Base-by-base conservation (phyloP, 35 echinoderm and acorn worm species). In the Antedon bifida region DNA sequence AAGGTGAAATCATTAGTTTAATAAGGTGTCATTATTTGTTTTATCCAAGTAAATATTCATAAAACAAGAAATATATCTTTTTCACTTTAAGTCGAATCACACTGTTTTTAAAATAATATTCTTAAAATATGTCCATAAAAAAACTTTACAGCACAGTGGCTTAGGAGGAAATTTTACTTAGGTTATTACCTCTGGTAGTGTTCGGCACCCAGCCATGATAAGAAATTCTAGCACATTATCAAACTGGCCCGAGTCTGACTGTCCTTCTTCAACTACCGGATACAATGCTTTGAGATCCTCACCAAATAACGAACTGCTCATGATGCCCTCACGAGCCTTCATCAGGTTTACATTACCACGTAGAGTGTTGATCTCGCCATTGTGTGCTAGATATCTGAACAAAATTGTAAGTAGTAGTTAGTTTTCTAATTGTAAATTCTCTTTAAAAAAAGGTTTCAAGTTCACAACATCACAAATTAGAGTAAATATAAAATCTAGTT, bases 221-320 rank as follows among this genome's bases (percentile, higher is more conserved):
- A 99, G 82, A 79, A 99, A 99, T 73, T 99, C 95, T 28, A 99
- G 90, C 30, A 99, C 95, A 46, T 90, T 92, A 34, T 99, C 95
- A 73, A 93, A 88, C 30, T 86, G 78, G 4, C 90, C 95, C 0
- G 95, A 99, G 74, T 99, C 95, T 28, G 95, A 83, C 82, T 89
- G 82, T 9, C 85, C 91, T 0, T 89, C 88, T 81, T 99, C 95
- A 11, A 99, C 95, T 38, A 99, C 95, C 3, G 90, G 95, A 33
- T 99, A 93, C 31, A 99, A 91, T 9, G 77, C 32, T 42, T 99
- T 92, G 36, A 99, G 84, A 39, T 99, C 73, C n/a, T 92, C 90
- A 5, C 95, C 95, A 76, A 87, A 92, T 36, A 86, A 85, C 1
- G 90, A 36, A 78, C 90, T 99, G 30, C 74, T 85, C 90, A 99